Evolutionary conservation across 2,113 vertebrate species (phyloP).

Genomic region (Bos indicus): DNA sequence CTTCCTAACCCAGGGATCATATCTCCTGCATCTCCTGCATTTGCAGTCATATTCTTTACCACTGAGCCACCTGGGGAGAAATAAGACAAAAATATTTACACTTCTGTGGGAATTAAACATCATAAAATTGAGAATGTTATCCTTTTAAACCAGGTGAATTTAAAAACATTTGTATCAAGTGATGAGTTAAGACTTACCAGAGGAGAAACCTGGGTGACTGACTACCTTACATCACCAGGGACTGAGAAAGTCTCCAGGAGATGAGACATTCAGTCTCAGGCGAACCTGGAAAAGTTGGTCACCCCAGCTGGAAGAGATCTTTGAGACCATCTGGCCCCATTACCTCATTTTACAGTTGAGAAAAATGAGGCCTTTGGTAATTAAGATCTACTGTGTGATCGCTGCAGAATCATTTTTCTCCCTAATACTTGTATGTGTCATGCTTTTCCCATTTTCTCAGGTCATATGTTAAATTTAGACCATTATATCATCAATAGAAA

Average conservation of each 20-base stretch:
- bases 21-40: background rate
- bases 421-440: background rate
- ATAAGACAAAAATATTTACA: slow-evolving; percentile 4
- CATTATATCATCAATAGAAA: background rate
- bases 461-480: background rate
- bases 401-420: background rate
- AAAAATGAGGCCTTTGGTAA: background rate
- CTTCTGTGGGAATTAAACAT: slow-evolving; percentile 31
- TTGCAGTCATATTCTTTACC: background rate
- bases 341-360: background rate
- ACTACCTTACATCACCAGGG: background rate
- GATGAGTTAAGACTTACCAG: background rate
- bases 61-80: background rate
- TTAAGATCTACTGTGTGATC: background rate
- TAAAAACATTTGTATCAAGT: background rate
- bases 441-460: background rate
- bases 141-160: background rate
- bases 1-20: background rate
- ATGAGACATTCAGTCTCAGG: background rate
- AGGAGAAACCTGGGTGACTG: background rate
- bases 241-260: background rate
- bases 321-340: background rate
- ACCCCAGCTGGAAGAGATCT: background rate
- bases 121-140: background rate
- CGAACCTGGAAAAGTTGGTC: background rate